Evolutionary conservation across 2,888 invertebrate species (phyloP), one percentile per base, ranked within the genome.

Genomic region (Dascillus cervinus): DNA sequence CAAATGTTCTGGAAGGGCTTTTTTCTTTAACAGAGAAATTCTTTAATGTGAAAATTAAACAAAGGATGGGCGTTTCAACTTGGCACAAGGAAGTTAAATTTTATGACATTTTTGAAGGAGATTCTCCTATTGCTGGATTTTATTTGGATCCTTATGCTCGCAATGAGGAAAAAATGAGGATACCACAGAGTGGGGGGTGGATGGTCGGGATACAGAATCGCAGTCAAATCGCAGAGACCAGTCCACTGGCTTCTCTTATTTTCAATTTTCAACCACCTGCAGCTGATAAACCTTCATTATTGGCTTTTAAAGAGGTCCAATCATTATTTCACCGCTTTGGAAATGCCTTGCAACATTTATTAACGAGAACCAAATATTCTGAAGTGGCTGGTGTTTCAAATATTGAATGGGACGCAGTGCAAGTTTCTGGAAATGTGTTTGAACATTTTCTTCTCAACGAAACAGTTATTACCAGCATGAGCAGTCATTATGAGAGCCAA

Each of bases 331-430:
- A 77, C 53, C 82, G 84, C 71, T 89, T 96, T 60, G 97, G 96
- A 0, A 81, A 85, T 45, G 75, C 82, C 0, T 66, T 97, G 23
- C 89, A 95, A 47, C 85, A 91, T 64, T 64, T 95, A 41, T 66
- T 96, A 15, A 87, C 90, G 0, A 79, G 75, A 53, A 79, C 83
- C 0, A 80, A 82, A 9, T 89, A 87, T 61, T 75, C 82, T 1
- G 90, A 92, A 59, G 75, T 91, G 0, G 78, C 90, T 2, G 94
- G 94, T 1, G 65, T 85, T 11, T 81, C 82, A 0, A 88, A 87
- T 58, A 75, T 95, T 1, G 96, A 96, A 67, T 92, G 91, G 90
- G 97, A 97, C 63, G 86, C 89, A 1, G 81, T 86, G 0, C 82
- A 85, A 55, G 77, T 91, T 1, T 81, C 84, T 38, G 82, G 87